phyloP scores from a whole-genome alignment of 1,140 invertebrate species.

The Oncopodura yosiiana region DNA sequence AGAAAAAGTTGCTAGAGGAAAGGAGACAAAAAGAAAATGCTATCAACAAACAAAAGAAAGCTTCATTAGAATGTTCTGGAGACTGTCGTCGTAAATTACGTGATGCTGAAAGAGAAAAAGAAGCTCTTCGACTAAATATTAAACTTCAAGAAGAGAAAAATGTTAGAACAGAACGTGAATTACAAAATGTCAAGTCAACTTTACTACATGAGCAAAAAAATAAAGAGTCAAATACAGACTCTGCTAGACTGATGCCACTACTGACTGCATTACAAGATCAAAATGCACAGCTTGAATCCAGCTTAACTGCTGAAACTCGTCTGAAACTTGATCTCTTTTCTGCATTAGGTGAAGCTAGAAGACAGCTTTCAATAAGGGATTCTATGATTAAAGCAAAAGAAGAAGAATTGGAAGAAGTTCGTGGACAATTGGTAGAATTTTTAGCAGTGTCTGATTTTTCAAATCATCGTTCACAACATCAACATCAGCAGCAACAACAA shows the following conservation, averaged over 20 bases:
- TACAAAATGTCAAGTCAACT: conserved; percentile 34
- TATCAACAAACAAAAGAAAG: conserved; percentile 33
- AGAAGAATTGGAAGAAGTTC: conserved; percentile 32
- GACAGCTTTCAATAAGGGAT: conserved; percentile 71
- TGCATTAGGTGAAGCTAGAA: conserved; percentile 85
- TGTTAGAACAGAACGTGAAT: conserved; percentile 27
- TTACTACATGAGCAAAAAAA: conserved; percentile 33
- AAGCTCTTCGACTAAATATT: conserved; percentile 27
- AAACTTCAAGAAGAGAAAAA: conserved; percentile 31
- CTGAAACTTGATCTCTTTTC: conserved; percentile 94
- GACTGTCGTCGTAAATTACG: conserved; percentile 31
- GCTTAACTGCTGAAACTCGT: conserved; percentile 85
- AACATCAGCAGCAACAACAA: conserved; percentile 5
- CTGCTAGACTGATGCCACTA: conserved; percentile 69
- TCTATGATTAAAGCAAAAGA: conserved; percentile 31
- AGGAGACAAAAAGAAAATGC: conserved; percentile 30
- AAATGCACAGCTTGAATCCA: conserved; percentile 78
- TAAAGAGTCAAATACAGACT: conserved; percentile 45
- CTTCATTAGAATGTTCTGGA: conserved; percentile 31
- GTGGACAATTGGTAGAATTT: conserved; percentile 23
- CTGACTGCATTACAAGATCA: conserved; percentile 73
- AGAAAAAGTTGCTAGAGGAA: conserved; percentile 32
- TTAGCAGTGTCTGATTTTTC: conserved; percentile 28
- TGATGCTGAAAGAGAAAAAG: conserved; percentile 31
- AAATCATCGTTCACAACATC: conserved; percentile 18